Percentiles rank a stretch among this genome's conserved stretches.
Conservation (phyloP, 1,140 invertebrate species). For the Panonychus citri region DNA sequence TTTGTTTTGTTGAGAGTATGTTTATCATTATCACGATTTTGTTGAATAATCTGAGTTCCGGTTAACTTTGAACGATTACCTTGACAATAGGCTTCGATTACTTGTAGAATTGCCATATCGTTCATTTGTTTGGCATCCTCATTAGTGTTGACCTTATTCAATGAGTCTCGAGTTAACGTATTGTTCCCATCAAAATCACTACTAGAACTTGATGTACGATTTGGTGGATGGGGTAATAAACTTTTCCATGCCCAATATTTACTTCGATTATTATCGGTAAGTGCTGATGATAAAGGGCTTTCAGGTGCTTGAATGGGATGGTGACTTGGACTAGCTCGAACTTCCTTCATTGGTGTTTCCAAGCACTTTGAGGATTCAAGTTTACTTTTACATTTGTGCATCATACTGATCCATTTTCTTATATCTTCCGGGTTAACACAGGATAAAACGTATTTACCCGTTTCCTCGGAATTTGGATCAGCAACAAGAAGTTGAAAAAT, state of each 20-base stretch:
- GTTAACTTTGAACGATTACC: no score
- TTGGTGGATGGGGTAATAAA: not conserved
- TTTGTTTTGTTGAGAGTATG: no score
- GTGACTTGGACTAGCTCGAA: not conserved
- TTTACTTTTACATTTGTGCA: not conserved
- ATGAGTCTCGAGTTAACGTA: not conserved
- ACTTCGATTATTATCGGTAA: not conserved
- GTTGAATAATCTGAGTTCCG: no score
- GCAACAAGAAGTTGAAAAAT: not conserved
- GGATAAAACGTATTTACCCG: not conserved
- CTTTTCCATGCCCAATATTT: not conserved
- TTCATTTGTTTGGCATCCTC: not conserved
- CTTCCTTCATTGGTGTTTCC: not conserved
- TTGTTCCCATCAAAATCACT: no score
- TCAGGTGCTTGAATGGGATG: not conserved
- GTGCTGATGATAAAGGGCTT: not conserved
- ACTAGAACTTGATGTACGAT: not conserved
- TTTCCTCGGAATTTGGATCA: not conserved
- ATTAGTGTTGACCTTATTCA: not conserved
- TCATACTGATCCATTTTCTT: not conserved
- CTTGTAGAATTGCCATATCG: slow-evolving; percentile 1
- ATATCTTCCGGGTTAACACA: not conserved
- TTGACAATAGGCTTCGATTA: slow-evolving; percentile 1
- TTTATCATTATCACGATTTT: no score
- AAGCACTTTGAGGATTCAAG: not conserved